Evolutionary conservation across 2,888 invertebrate species (phyloP).

Genomic region (Ferdinandea cuprea): DNA sequence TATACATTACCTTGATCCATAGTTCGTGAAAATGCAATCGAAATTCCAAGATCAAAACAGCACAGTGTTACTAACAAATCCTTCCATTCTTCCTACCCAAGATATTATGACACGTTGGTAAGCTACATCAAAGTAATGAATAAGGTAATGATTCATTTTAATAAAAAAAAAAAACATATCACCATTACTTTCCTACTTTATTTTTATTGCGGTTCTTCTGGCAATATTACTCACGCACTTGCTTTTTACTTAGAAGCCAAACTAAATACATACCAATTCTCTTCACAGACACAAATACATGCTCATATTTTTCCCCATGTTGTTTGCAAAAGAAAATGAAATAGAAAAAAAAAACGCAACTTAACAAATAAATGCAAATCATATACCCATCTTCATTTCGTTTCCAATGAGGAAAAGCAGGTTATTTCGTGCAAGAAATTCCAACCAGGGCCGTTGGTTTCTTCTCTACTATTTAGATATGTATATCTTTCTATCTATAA

Average conservation of each 20-base stretch:
- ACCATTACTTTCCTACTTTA: too few relatives aligned
- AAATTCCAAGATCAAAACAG: too few relatives aligned
- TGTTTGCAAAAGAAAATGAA: slow-evolving; percentile 20
- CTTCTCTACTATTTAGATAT: too few relatives aligned
- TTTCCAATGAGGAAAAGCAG: slow-evolving; percentile 44
- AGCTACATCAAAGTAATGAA: too few relatives aligned
- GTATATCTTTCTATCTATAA: slow-evolving; percentile 3
- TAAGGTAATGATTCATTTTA: too few relatives aligned
- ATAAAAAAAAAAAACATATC: too few relatives aligned
- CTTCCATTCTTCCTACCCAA: too few relatives aligned
- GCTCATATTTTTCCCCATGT: background rate
- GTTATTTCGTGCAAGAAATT: slow-evolving; percentile 66
- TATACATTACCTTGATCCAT: too few relatives aligned
- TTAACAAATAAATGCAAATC: slow-evolving; percentile 46
- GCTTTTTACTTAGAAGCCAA: slow-evolving; percentile 35
- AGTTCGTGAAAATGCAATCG: too few relatives aligned
- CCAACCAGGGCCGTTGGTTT: slow-evolving; percentile 58
- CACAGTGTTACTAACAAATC: too few relatives aligned
- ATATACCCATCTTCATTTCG: slow-evolving; percentile 37
- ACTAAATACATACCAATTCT: slow-evolving; percentile 9
- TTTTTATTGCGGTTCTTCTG: background rate
- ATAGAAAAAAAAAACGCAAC: background rate
- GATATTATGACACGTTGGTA: too few relatives aligned
- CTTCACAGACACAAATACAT: background rate
- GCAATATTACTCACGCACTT: slow-evolving; percentile 52